Conservation (phyloP, 2,113 vertebrate species). For the Zingel zingel region DNA sequence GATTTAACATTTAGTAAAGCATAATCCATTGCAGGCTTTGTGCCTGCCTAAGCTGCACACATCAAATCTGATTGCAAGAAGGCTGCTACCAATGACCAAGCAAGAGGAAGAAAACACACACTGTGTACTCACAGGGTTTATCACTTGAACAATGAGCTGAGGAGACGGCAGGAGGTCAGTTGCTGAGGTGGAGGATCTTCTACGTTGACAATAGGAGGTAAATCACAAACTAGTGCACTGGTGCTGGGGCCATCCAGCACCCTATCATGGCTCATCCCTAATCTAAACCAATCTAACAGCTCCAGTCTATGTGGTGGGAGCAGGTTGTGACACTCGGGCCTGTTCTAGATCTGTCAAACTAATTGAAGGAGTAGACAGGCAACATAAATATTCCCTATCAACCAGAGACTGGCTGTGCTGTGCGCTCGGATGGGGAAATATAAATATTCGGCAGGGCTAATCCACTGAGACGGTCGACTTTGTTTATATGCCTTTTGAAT, state of each 20-base stretch:
- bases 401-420: conserved; percentile 36
- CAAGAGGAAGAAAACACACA: conserved; percentile 42
- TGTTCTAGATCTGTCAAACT: conserved; percentile 59
- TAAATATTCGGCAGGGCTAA: conserved; percentile 70
- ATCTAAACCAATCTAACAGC: conserved; percentile 62
- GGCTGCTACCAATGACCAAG: conserved; percentile 74
- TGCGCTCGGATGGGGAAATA: conserved; percentile 62
- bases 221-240: conserved; percentile 69
- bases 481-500: conserved; percentile 77
- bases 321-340: conserved; percentile 49
- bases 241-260: conserved; percentile 7
- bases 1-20: conserved; percentile 86
- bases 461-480: conserved; percentile 64
- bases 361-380: conserved; percentile 70
- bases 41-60: conserved; percentile 80
- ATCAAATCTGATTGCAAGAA: conserved; percentile 86
- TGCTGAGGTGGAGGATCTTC: conserved; percentile 69
- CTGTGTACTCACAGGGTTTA: conserved; percentile 25
- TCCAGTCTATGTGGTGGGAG: conserved; percentile 16
- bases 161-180: conserved; percentile 74
- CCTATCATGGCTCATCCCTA: conserved; percentile 48
- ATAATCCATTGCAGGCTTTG: conserved; percentile 84
- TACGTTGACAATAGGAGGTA: conserved; percentile 71
- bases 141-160: conserved; percentile 74
- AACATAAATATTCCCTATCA: conserved; percentile 69